Evolutionary conservation across 1,140 invertebrate species (phyloP), one percentile per base, ranked within the genome.

Genomic region (Apis cerana): DNA sequence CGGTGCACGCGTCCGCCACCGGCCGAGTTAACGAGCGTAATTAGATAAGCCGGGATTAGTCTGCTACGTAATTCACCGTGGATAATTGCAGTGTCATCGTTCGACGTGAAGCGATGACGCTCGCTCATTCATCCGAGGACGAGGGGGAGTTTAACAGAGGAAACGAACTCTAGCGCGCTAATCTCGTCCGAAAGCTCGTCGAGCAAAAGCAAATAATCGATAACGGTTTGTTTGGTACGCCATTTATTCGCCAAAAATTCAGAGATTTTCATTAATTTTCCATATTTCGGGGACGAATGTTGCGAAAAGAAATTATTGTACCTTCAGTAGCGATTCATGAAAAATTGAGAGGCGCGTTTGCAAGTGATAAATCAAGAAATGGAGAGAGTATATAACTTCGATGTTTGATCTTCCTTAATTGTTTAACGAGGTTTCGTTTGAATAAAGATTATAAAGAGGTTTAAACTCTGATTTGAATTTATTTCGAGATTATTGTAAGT

Each of bases 51-150:
- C 19, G 54, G 72, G 72, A 81, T 81, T 58, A 75, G 71, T 67
- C 79, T 56, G 62, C 54, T 81, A 56, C 54, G 79, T 81, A 81
- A 89, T 84, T 88, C 88, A 84, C 80, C 71, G 80, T 43, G 79
- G 86, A 84, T 86, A 79, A 83, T 87, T 72, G 83, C 84, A 72
- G 61, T 75, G 86, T 85, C 88, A 84, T 87, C 82, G 84, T 79
- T 81, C 81, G 83, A 89, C 88, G 87, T 89, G 87, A 83, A 71
- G 43, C 72, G 74, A 81, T 87, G 85, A 90, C 85, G 84, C 71
- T 33, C 67, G 71, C 65, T 80, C 81, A 70, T 80, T 80, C 69
- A 74, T 61, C 13, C n/a, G 54, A 33, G 33, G 33, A 9, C 59
- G 43, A 8, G 50, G 19, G 48, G 21, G 67, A 54, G 54, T 2